A percentile compares a stretch with the other conserved stretches of the same genome.
phyloP scores from a whole-genome alignment of 2,797 vertebrate species.

The Octomys mimax region DNA sequence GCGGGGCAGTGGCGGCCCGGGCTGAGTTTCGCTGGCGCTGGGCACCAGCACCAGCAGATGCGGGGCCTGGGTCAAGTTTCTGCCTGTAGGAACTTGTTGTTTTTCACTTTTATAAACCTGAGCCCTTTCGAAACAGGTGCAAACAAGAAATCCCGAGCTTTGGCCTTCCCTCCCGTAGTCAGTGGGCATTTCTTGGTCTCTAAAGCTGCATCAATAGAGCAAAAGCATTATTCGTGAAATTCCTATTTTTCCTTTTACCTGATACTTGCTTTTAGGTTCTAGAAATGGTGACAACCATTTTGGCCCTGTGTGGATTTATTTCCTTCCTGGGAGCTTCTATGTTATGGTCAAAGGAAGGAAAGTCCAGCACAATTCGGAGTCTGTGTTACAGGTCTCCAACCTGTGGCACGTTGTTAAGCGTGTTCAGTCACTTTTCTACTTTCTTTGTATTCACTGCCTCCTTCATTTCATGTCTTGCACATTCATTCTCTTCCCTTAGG shows the following conservation, averaged over 20 bases:
- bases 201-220: background rate
- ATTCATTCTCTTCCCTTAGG: background rate
- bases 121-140: conserved; percentile 34
- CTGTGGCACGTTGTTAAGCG: background rate
- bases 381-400: background rate
- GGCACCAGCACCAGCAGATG: background rate
- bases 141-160: background rate
- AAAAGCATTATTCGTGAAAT: background rate
- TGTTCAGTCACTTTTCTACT: background rate
- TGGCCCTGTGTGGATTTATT: background rate
- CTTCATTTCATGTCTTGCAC: background rate
- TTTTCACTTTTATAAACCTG: conserved; percentile 40
- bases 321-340: background rate
- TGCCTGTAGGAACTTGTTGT: conserved; percentile 67
- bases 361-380: background rate
- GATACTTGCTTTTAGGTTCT: conserved; percentile 15
- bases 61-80: conserved; percentile 66
- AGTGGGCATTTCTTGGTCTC: background rate
- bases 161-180: background rate
- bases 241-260: background rate
- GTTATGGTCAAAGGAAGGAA: background rate
- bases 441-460: background rate
- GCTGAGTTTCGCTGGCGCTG: background rate
- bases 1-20: background rate
- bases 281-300: background rate